A percentile compares a stretch with the other conserved stretches of the same genome.
Evolutionary conservation across 2,888 invertebrate genomes (phyloP).

Genomic region (Leucozona laternaria): DNA sequence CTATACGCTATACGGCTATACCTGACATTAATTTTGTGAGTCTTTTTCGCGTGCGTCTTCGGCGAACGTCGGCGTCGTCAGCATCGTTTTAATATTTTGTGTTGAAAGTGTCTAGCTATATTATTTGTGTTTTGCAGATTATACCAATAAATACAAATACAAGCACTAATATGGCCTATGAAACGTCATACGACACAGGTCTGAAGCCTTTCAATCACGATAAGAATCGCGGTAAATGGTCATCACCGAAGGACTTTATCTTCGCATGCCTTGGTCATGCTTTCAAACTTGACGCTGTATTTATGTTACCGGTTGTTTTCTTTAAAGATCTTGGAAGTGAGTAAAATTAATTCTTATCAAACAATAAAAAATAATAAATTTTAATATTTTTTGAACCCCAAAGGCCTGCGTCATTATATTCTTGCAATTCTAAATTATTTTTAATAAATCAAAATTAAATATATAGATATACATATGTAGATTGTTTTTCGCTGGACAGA

Average conservation of each 20-base stretch:
- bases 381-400: too few relatives aligned
- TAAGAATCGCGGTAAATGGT: slow-evolving; percentile 87
- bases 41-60: not conserved
- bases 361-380: too few relatives aligned
- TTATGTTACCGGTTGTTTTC: slow-evolving; percentile 86
- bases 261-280: slow-evolving; percentile 92
- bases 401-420: too few relatives aligned
- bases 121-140: not conserved
- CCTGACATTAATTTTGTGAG: not conserved
- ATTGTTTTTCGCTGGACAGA: too few relatives aligned
- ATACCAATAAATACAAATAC: not conserved
- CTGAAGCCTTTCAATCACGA: slow-evolving; percentile 81
- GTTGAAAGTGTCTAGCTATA: too few relatives aligned
- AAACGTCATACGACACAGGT: slow-evolving; percentile 79
- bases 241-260: slow-evolving; percentile 89
- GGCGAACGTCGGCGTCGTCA: not conserved
- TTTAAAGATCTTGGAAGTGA: slow-evolving; percentile 79
- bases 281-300: slow-evolving; percentile 91
- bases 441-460: too few relatives aligned
- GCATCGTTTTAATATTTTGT: too few relatives aligned
- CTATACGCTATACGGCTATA: too few relatives aligned
- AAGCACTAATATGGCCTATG: not conserved
- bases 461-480: too few relatives aligned
- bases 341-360: slow-evolving; percentile 43
- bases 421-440: too few relatives aligned